Evolutionary conservation across 1,140 invertebrate species (phyloP).

Genomic region (Cydia fagiglandana): DNA sequence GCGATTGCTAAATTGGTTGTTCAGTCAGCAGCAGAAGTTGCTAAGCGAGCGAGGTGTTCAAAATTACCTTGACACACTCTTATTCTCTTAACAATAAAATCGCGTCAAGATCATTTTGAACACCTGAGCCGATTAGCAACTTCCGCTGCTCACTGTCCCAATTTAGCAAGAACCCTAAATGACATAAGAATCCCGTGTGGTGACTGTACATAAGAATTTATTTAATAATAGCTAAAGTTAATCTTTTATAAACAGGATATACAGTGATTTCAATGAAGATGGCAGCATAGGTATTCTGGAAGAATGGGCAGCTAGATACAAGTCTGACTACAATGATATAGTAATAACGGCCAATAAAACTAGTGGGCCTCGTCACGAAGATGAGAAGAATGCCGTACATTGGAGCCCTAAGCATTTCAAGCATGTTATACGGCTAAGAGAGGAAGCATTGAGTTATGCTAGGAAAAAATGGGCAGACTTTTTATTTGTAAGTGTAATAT

Average conservation of each 20-base stretch:
- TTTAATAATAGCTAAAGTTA: background rate
- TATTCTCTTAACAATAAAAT: too few relatives aligned
- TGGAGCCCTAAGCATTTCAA: slow-evolving; percentile 89
- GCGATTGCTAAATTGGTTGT: too few relatives aligned
- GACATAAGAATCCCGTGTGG: too few relatives aligned
- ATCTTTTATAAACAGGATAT: slow-evolving; percentile 83
- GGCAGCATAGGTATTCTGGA: slow-evolving; percentile 86
- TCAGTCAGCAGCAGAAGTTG: too few relatives aligned
- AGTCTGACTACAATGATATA: slow-evolving; percentile 86
- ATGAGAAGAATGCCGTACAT: slow-evolving; percentile 85
- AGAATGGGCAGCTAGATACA: slow-evolving; percentile 84
- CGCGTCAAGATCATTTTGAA: too few relatives aligned
- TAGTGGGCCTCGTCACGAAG: slow-evolving; percentile 70
- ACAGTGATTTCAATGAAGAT: slow-evolving; percentile 94
- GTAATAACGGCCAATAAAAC: slow-evolving; percentile 80
- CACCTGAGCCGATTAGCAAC: too few relatives aligned
- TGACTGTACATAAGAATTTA: background rate
- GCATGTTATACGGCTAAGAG: slow-evolving; percentile 90
- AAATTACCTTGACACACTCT: too few relatives aligned
- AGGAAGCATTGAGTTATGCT: slow-evolving; percentile 87
- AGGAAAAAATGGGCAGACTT: slow-evolving; percentile 76
- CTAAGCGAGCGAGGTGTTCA: too few relatives aligned
- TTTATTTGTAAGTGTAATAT: slow-evolving; percentile 55
- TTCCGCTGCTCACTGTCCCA: too few relatives aligned
- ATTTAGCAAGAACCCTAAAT: too few relatives aligned